These are phyloP conservation scores for Dinoponera quadriceps DNA, from an alignment of 1,140 invertebrate species.

Conservation along the genomic window DNA sequence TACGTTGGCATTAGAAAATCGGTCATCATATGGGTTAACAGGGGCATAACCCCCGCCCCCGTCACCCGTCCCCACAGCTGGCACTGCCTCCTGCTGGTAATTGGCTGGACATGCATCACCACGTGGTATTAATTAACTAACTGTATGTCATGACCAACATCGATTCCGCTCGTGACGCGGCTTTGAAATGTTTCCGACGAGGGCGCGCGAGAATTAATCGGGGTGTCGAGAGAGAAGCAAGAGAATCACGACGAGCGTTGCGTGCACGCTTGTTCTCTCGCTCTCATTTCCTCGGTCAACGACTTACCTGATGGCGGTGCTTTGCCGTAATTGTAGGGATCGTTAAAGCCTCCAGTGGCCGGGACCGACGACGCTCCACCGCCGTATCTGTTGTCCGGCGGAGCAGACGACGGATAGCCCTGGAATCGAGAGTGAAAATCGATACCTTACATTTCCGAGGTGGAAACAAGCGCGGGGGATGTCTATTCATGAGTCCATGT, in stretches of 20 bases:
- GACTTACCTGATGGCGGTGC: slow-evolving; percentile 81
- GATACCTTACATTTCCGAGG: no score
- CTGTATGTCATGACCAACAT: not conserved
- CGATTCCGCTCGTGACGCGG: no score
- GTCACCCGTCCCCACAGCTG: slow-evolving; percentile 68
- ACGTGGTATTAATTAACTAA: slow-evolving; percentile 63
- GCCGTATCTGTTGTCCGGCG: slow-evolving; percentile 81
- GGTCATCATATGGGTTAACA: slow-evolving; percentile 78
- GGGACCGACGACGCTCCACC: slow-evolving; percentile 78
- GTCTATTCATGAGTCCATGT: no score
- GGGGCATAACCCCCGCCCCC: slow-evolving; percentile 76
- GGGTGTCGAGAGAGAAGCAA: not conserved
- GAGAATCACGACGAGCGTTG: not conserved
- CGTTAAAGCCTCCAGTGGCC: slow-evolving; percentile 78
- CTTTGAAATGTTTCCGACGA: not conserved
- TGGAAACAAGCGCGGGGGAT: not conserved
- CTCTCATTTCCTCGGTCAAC: not conserved
- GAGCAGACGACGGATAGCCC: slow-evolving; percentile 81
- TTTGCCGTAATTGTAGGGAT: slow-evolving; percentile 85
- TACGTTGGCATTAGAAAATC: slow-evolving; percentile 78
- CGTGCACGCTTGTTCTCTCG: not conserved
- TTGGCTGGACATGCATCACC: slow-evolving; percentile 75
- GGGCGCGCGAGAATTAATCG: not conserved
- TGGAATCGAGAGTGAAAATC: slow-evolving; percentile 55
- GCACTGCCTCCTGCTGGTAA: slow-evolving; percentile 81